Evolutionary conservation across 2,797 vertebrate species (phyloP).

Genomic region (Urosaurus nigricauda): DNA sequence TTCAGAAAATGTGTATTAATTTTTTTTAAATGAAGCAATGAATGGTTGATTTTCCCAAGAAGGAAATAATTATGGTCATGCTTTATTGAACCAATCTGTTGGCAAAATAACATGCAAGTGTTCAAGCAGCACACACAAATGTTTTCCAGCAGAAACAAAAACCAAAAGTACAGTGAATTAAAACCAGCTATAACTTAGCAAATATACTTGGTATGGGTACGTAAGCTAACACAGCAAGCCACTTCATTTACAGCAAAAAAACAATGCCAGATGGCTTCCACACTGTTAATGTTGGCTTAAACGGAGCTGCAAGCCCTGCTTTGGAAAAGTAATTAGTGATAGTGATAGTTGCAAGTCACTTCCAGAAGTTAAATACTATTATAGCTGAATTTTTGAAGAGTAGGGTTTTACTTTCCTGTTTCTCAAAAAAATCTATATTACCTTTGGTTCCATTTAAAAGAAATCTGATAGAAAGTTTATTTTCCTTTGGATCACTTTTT

Average conservation of each 20-base stretch:
- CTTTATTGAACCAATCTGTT: conserved; percentile 7
- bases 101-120: conserved; percentile 5
- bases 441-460: background rate
- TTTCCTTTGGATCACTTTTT: too few relatives aligned
- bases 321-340: background rate
- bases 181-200: conserved; percentile 19
- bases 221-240: background rate
- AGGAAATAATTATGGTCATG: background rate
- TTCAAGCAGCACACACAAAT: conserved; percentile 24
- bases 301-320: background rate
- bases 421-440: background rate
- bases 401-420: background rate
- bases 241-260: background rate
- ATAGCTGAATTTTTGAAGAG: background rate
- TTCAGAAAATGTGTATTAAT: background rate
- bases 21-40: background rate
- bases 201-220: background rate
- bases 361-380: too few relatives aligned
- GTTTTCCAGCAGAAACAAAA: background rate
- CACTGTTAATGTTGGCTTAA: background rate
- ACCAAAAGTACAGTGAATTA: conserved; percentile 1
- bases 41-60: background rate
- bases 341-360: background rate
- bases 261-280: background rate
- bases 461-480: too few relatives aligned